Conservation (phyloP, 2,113 vertebrate genomes). For the Hypocryptadius cinnamomeus region DNA sequence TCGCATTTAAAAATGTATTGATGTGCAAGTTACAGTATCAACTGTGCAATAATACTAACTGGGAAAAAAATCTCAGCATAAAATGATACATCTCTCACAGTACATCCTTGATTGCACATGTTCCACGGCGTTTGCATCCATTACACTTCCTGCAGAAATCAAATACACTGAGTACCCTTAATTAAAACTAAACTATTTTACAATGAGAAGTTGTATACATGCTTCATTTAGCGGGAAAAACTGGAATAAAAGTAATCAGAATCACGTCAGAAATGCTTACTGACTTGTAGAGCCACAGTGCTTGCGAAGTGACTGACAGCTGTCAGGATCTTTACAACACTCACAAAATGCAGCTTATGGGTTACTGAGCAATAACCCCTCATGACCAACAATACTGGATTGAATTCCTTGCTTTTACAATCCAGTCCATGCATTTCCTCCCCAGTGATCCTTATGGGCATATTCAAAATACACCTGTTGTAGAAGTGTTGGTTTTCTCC, state of each 20-base stretch:
- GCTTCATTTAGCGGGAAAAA: slow-evolving; percentile 46
- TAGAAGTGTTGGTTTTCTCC: not conserved
- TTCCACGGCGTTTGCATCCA: slow-evolving; percentile 35
- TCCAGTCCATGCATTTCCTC: slow-evolving; percentile 80
- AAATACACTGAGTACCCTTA: slow-evolving; percentile 30
- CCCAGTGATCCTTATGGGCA: slow-evolving; percentile 26
- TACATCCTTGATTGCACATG: slow-evolving; percentile 36
- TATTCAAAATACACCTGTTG: not conserved
- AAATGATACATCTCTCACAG: slow-evolving; percentile 3
- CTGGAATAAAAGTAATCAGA: slow-evolving; percentile 46
- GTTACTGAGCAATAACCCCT: not conserved
- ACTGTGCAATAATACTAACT: slow-evolving; percentile 60
- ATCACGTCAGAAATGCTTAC: slow-evolving; percentile 19
- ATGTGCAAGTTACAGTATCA: slow-evolving; percentile 71
- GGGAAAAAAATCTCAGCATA: slow-evolving; percentile 54
- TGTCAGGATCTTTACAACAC: not conserved
- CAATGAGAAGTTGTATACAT: slow-evolving; percentile 47
- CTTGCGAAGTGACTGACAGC: not conserved
- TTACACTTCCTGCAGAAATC: slow-evolving; percentile 16
- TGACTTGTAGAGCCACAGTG: slow-evolving; percentile 16
- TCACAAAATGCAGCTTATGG: not conserved
- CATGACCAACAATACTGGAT: not conserved
- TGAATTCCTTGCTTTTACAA: slow-evolving; percentile 28
- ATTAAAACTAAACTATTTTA: slow-evolving; percentile 47
- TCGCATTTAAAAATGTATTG: slow-evolving; percentile 70